A percentile compares a stretch with the other conserved stretches of the same genome.
Conservation (phyloP, 2,113 vertebrate genomes). For the Ictidomys tridecemlineatus region DNA sequence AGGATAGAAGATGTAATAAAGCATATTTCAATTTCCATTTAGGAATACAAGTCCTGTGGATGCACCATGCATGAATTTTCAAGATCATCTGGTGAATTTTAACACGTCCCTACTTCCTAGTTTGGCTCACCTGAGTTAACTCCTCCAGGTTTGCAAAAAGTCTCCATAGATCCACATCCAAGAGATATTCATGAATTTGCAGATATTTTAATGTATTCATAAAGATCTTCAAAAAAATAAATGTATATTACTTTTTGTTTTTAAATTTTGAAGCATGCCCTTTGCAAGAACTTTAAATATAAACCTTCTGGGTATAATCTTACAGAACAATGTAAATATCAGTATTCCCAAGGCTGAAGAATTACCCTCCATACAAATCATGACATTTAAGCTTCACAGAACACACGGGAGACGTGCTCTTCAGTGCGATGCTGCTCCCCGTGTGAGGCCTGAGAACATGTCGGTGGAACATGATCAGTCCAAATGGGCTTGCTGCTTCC, state of each 20-base stretch:
- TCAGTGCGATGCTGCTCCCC: not conserved
- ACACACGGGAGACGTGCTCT: not conserved
- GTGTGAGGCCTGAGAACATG: not conserved
- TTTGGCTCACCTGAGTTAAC: constrained; percentile 92
- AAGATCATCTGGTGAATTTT: not conserved
- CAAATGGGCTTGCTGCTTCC: not conserved
- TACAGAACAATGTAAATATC: not conserved
- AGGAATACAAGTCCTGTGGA: not conserved
- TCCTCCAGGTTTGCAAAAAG: constrained; percentile 95
- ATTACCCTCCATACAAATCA: not conserved
- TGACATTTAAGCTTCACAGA: not conserved
- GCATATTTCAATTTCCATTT: too few species aligned
- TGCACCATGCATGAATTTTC: not conserved
- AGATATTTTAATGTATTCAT: constrained; percentile 90
- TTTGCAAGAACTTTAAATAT: constrained; percentile 38
- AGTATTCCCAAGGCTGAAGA: constrained; percentile 10
- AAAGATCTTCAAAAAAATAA: constrained; percentile 90
- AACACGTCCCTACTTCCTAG: not conserved
- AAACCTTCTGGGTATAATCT: not conserved
- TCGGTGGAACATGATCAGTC: not conserved
- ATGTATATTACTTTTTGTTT: constrained; percentile 59
- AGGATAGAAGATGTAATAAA: not conserved
- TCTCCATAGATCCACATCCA: constrained; percentile 91
- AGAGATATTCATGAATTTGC: constrained; percentile 90
- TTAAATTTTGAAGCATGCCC: constrained; percentile 33